Evolutionary conservation across 2,888 invertebrate genomes (phyloP), one percentile per base, ranked within the genome.

Genomic region (Apotomis capreana): DNA sequence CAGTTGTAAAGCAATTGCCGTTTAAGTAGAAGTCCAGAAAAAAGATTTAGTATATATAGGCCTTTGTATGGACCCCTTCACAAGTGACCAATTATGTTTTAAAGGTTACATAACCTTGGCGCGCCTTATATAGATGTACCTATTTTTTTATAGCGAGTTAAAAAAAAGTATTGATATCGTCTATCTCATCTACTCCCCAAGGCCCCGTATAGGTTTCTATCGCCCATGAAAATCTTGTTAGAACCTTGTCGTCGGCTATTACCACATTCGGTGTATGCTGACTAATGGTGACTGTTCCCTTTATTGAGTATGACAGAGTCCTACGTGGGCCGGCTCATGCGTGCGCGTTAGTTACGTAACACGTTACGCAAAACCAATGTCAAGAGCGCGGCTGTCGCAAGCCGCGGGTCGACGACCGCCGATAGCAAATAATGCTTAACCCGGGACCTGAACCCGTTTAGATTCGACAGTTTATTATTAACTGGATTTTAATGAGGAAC

Each of bases 281-380:
- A 9, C 26, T 36, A 59, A 9, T 15, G 12, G 9, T 58, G 58
- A 12, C n/a, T n/a, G 51, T 51, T 62, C 26, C 15, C 10, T 12
- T 49, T 6, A 12, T 9, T 37, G 13, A 51, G n/a, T 51, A 13
- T 37, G 51, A 26, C 5, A 55, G 13, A 54, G 13, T 54, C 52
- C 9, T 13, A 64, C 26, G 9, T 51, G 49, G 8, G 13, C 49
- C 46, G 13, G 55, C n/a, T n/a, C 54, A 54, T n/a, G 57, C 49
- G 69, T 54, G 51, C 13, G 57, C 75, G 79, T 75, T 69, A 71
- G 69, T 87, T 86, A 83, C 83, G 83, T 85, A 87, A 85, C 76
- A 75, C 83, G 84, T 87, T 87, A 87, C 84, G 87, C 82, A 86
- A 86, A 84, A 77, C 83, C 91, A 91, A 90, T 91, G 92, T 91